These are phyloP conservation scores for Apodemia duryi DNA, from an alignment of 2,888 invertebrate genomes.

Conservation along the genomic window DNA sequence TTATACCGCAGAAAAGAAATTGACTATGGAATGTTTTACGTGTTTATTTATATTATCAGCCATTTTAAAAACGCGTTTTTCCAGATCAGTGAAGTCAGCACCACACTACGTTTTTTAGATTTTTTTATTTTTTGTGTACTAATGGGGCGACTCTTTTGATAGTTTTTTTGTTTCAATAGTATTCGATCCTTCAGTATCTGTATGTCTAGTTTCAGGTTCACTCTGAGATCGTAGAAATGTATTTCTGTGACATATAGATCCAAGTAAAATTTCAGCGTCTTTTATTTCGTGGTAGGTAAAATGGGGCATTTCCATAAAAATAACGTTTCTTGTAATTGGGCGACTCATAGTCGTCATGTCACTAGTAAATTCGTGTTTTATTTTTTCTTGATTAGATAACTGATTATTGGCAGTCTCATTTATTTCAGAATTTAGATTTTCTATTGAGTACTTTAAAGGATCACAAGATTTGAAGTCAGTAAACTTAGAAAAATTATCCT, in stretches of 20 bases:
- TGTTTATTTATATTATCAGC: too few species aligned
- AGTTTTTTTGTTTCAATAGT: background rate
- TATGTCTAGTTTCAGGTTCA: background rate
- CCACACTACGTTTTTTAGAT: background rate
- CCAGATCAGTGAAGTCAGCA: too few species aligned
- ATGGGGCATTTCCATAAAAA: slow-evolving; percentile 35
- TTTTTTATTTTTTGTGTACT: background rate
- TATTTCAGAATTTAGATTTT: background rate
- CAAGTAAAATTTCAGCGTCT: slow-evolving; percentile 45
- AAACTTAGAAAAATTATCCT: too few species aligned
- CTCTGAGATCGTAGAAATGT: slow-evolving; percentile 20
- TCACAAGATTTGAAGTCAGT: too few species aligned
- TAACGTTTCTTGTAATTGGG: slow-evolving; percentile 27
- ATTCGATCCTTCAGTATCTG: background rate
- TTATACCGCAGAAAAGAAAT: too few species aligned
- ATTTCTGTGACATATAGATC: slow-evolving; percentile 29
- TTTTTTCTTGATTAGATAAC: background rate
- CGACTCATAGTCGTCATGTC: background rate
- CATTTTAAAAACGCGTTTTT: too few species aligned
- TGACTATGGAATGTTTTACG: too few species aligned
- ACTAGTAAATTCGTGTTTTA: background rate
- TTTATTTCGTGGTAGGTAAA: slow-evolving; percentile 46
- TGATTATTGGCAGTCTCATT: slow-evolving; percentile 11
- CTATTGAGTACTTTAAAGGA: background rate
- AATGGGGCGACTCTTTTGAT: background rate